phyloP scores from a whole-genome alignment of 2,113 vertebrate genomes.

The Neolamprologus variostigma region DNA sequence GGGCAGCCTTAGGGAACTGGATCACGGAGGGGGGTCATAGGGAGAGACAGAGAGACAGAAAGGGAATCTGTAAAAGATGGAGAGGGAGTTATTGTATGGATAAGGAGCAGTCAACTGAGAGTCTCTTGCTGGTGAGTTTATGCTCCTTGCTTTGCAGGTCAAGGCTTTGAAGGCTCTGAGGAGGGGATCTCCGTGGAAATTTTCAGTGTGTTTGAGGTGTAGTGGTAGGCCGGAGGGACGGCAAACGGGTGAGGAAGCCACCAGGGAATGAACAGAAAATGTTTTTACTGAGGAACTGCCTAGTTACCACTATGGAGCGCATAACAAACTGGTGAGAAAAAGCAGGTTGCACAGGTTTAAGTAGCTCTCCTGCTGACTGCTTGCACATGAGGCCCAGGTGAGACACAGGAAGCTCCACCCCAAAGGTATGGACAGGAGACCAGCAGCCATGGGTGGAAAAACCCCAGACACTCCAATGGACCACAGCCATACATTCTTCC shows the following conservation, averaged over 20 bases:
- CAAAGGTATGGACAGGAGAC: not conserved
- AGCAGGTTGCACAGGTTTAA: too few species aligned
- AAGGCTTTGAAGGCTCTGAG: not conserved
- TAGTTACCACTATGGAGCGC: too few species aligned
- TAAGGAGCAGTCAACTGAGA: not conserved
- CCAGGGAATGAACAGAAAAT: too few species aligned
- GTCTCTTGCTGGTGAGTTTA: not conserved
- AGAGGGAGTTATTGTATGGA: not conserved
- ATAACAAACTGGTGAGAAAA: too few species aligned
- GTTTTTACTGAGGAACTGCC: too few species aligned
- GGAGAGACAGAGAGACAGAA: not conserved
- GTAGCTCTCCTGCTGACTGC: too few species aligned
- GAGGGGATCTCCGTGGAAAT: rapidly evolving
- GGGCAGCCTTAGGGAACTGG: not conserved
- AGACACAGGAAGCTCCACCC: too few species aligned
- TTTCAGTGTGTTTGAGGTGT: not conserved
- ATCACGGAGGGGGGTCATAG: not conserved
- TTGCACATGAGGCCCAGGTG: too few species aligned
- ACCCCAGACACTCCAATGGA: rapidly evolving
- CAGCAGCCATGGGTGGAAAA: not conserved
- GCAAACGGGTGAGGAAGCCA: not conserved
- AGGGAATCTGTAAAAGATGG: rapidly evolving
- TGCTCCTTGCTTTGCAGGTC: not conserved
- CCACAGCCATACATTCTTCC: rapidly evolving
- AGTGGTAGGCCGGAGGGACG: not conserved